A percentile compares a stretch with the other conserved stretches of the same genome.
These are phyloP conservation scores for Helicoverpa armigera DNA, from an alignment of 1,140 invertebrate species.

Conservation along the genomic window DNA sequence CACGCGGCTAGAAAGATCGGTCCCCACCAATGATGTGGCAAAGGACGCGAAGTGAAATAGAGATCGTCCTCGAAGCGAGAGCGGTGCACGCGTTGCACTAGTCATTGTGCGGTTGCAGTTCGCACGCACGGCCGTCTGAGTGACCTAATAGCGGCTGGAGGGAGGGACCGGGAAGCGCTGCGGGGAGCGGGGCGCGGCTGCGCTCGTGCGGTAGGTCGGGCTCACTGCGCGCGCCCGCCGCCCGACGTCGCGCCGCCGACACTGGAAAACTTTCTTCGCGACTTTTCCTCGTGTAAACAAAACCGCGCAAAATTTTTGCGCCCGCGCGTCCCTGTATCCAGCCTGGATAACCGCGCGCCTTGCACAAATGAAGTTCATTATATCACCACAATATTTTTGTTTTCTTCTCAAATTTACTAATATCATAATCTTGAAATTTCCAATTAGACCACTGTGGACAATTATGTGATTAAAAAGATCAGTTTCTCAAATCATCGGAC, in stretches of 20 bases:
- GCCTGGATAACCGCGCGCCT: conserved; percentile 7
- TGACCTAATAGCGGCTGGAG: conserved; percentile 86
- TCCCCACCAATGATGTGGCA: conserved; percentile 84
- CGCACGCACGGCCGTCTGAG: conserved; percentile 82
- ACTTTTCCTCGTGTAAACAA: conserved; percentile 84
- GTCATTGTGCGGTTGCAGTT: conserved; percentile 84
- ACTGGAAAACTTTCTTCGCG: conserved; percentile 84
- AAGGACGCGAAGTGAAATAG: conserved; percentile 85
- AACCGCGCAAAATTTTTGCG: conserved; percentile 64
- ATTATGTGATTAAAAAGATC: conserved; percentile 64
- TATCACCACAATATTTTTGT: conserved; percentile 10
- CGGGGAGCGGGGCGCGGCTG: conserved; percentile 75
- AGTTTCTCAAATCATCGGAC: conserved; percentile 55
- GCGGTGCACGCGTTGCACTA: conserved; percentile 85
- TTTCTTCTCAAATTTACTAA: conserved; percentile 8
- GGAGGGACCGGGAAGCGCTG: conserved; percentile 80
- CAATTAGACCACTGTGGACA: conserved; percentile 52
- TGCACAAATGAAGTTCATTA: conserved; percentile 53
- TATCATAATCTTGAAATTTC: conserved; percentile 24
- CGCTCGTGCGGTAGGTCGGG: conserved; percentile 85
- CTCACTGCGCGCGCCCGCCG: conserved; percentile 82
- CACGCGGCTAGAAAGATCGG: conserved; percentile 84
- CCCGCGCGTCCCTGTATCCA: conserved; percentile 56
- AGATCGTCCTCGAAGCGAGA: conserved; percentile 86
- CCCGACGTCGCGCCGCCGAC: conserved; percentile 69